Evolutionary conservation across 2,113 vertebrate genomes (phyloP).

Genomic region (Brachionichthys hirsutus): DNA sequence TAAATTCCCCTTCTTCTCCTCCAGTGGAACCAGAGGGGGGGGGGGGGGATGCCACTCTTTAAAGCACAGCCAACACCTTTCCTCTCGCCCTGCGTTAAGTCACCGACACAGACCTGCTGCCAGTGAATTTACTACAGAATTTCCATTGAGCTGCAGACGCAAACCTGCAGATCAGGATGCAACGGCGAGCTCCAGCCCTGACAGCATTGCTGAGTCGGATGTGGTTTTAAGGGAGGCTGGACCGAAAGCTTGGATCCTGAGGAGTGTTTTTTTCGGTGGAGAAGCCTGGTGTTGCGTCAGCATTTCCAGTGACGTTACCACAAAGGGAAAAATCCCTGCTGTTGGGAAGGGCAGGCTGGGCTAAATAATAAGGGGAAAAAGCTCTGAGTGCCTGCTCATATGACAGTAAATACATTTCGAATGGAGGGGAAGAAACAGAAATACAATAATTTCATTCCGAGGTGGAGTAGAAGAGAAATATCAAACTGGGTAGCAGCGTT

Average conservation of each 20-base stretch:
- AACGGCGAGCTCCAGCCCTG: slow-evolving; percentile 10
- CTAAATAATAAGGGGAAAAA: slow-evolving; percentile 61
- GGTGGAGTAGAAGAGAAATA: background rate
- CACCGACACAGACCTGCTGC: slow-evolving; percentile 13
- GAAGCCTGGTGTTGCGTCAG: slow-evolving; percentile 53
- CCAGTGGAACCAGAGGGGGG: slow-evolving; percentile 32
- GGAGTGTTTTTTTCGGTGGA: slow-evolving; percentile 36
- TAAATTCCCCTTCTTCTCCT: slow-evolving; percentile 11
- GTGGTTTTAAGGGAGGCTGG: slow-evolving; percentile 27
- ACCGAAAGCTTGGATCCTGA: slow-evolving; percentile 30
- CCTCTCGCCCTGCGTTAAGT: slow-evolving; percentile 23
- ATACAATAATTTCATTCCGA: slow-evolving; percentile 23
- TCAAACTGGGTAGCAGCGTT: no score
- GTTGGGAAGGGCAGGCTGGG: slow-evolving; percentile 25
- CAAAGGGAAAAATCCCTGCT: slow-evolving; percentile 52
- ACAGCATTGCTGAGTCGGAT: slow-evolving; percentile 17
- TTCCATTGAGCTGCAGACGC: slow-evolving; percentile 37
- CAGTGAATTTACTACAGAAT: slow-evolving; percentile 41
- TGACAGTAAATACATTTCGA: slow-evolving; percentile 28
- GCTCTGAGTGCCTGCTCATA: slow-evolving; percentile 28
- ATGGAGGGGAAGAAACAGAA: slow-evolving; percentile 8
- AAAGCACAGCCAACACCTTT: slow-evolving; percentile 26
- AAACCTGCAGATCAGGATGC: slow-evolving; percentile 9
- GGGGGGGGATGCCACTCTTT: slow-evolving; percentile 19
- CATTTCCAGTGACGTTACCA: slow-evolving; percentile 67